Percentiles rank a stretch among this genome's conserved stretches.
Conservation (phyloP, 2,797 vertebrate species). For the Eupleurogrammus muticus region DNA sequence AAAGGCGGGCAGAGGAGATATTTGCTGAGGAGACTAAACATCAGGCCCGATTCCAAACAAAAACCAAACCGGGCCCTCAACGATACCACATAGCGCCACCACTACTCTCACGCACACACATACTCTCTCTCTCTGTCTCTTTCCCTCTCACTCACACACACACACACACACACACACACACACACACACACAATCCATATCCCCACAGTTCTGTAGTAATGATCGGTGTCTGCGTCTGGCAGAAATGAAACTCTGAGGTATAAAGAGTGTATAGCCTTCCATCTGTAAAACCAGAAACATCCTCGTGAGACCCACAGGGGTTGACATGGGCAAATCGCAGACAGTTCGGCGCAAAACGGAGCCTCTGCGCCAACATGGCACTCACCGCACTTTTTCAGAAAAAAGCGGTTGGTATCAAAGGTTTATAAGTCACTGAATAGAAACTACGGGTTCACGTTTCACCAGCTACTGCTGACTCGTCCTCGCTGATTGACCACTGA, state of each 20-base stretch:
- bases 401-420: slow-evolving; percentile 34
- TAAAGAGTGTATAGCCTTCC: slow-evolving; percentile 71
- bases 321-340: slow-evolving; percentile 70
- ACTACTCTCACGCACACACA: slow-evolving; percentile 75
- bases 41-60: slow-evolving; percentile 80
- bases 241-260: slow-evolving; percentile 82
- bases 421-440: slow-evolving; percentile 54
- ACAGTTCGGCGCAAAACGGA: slow-evolving; percentile 70
- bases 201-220: slow-evolving; percentile 82
- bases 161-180: slow-evolving; percentile 50
- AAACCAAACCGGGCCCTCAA: slow-evolving; percentile 78
- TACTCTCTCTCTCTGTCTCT: slow-evolving; percentile 22
- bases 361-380: slow-evolving; percentile 63
- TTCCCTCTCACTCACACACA: slow-evolving; percentile 2
- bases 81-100: slow-evolving; percentile 83
- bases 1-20: slow-evolving; percentile 75
- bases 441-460: slow-evolving; percentile 63
- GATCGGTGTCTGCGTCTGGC: slow-evolving; percentile 83
- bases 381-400: slow-evolving; percentile 22
- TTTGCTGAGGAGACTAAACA: slow-evolving; percentile 84
- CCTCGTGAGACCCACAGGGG: slow-evolving; percentile 72
- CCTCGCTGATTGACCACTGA: slow-evolving; percentile 29
- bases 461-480: slow-evolving; percentile 41
- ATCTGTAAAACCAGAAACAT: slow-evolving; percentile 80
- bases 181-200: slow-evolving; percentile 64